Percentiles rank a stretch among this genome's conserved stretches.
These are phyloP conservation scores for Bos javanicus DNA, from an alignment of 2,113 vertebrate genomes.

Conservation along the genomic window DNA sequence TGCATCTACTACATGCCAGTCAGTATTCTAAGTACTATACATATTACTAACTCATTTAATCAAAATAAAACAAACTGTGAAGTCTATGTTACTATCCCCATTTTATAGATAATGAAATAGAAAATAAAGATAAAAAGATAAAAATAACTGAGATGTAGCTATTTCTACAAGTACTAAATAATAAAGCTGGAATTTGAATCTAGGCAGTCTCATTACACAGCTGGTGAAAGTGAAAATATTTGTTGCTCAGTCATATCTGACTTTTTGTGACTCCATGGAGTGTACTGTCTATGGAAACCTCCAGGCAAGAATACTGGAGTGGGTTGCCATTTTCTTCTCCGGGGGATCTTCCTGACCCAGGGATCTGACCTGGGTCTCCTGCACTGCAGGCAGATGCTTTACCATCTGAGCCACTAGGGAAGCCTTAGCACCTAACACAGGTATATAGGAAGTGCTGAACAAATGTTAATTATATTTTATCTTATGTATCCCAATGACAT, in stretches of 20 bases:
- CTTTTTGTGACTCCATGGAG: background rate
- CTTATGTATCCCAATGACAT: background rate
- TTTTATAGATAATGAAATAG: background rate
- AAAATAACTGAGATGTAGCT: background rate
- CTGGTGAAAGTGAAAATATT: background rate
- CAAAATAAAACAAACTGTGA: background rate
- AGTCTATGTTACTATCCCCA: background rate
- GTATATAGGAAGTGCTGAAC: background rate
- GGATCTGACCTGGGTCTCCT: background rate
- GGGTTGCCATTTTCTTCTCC: background rate
- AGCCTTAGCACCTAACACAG: background rate
- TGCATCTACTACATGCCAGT: background rate
- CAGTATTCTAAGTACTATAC: background rate
- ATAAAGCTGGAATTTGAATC: background rate
- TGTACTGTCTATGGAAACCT: background rate
- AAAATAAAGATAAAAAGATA: background rate
- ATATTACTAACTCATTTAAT: background rate
- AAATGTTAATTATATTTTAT: background rate
- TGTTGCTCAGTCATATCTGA: background rate
- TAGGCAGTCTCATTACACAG: background rate
- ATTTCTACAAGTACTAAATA: background rate
- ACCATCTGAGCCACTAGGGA: background rate
- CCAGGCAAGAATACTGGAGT: background rate
- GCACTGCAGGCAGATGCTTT: background rate
- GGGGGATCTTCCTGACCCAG: background rate